A percentile compares a stretch with the other conserved stretches of the same genome.
These are phyloP conservation scores for Trialeurodes vaporariorum DNA, from an alignment of 1,140 invertebrate genomes.

Conservation along the genomic window DNA sequence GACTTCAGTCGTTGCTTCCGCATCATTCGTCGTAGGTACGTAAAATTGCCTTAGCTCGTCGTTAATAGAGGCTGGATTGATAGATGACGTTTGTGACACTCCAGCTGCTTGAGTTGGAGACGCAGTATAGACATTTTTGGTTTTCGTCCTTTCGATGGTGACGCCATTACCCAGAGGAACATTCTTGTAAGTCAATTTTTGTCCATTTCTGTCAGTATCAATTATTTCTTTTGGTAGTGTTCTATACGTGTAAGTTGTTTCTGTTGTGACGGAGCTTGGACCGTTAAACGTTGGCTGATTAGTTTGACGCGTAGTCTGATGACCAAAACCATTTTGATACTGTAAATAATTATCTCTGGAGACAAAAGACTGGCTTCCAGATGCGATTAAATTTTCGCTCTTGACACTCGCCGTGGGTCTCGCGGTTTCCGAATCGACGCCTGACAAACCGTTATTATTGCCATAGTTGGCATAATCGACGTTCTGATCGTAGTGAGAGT, in stretches of 20 bases:
- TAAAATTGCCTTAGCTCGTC: background rate
- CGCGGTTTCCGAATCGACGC: background rate
- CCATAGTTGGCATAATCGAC: conserved; percentile 4
- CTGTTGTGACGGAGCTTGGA: conserved; percentile 1
- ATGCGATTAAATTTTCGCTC: conserved; percentile 24
- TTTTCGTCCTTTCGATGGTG: background rate
- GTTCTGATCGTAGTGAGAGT: conserved; percentile 2
- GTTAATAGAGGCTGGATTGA: background rate
- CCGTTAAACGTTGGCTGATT: conserved; percentile 1
- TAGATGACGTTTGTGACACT: background rate
- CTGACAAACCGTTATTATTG: conserved; percentile 5
- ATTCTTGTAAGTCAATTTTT: conserved; percentile 3
- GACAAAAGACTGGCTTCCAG: conserved; percentile 27
- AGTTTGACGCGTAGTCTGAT: background rate
- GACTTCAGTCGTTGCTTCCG: background rate
- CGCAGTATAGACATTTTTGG: background rate
- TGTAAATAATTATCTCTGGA: conserved; percentile 35
- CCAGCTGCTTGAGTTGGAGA: background rate
- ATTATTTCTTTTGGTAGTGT: background rate
- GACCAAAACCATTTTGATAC: conserved; percentile 12
- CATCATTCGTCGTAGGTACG: background rate
- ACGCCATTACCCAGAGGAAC: conserved; percentile 1
- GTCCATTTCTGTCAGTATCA: background rate
- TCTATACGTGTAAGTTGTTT: background rate
- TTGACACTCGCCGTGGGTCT: conserved; percentile 5